Evolutionary conservation across 2,113 vertebrate genomes (phyloP).

Genomic region (Opisthocomus hoazin): DNA sequence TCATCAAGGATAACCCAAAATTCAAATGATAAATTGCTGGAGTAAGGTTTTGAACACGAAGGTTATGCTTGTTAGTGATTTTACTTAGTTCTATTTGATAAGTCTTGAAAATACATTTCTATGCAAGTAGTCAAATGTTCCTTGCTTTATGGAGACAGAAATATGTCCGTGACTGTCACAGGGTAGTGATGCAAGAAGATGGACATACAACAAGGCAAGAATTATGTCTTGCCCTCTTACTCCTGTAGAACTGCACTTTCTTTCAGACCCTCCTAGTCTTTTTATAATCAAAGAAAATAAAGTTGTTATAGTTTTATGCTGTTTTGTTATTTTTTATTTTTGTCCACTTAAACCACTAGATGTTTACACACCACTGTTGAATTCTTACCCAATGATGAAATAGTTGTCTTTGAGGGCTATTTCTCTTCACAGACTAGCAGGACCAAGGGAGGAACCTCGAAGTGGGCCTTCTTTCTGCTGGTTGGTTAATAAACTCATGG

Average conservation of each 20-base stretch:
- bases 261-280: background rate
- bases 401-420: background rate
- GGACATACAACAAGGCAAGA: background rate
- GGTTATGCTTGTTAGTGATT: background rate
- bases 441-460: background rate
- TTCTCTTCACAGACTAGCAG: background rate
- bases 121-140: background rate
- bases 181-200: background rate
- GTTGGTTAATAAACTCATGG: background rate
- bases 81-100: background rate
- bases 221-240: background rate
- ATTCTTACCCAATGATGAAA: background rate
- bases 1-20: background rate
- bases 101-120: background rate
- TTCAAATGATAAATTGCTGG: background rate
- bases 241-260: background rate
- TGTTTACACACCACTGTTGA: background rate
- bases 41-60: background rate
- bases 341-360: background rate
- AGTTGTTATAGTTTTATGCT: background rate
- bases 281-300: background rate
- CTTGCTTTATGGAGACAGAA: background rate
- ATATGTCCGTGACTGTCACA: rapidly evolving
- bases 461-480: background rate
- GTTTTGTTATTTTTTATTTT: background rate